These are phyloP conservation scores for Cnemophilus loriae DNA, from an alignment of 2,113 vertebrate species.

Conservation along the genomic window DNA sequence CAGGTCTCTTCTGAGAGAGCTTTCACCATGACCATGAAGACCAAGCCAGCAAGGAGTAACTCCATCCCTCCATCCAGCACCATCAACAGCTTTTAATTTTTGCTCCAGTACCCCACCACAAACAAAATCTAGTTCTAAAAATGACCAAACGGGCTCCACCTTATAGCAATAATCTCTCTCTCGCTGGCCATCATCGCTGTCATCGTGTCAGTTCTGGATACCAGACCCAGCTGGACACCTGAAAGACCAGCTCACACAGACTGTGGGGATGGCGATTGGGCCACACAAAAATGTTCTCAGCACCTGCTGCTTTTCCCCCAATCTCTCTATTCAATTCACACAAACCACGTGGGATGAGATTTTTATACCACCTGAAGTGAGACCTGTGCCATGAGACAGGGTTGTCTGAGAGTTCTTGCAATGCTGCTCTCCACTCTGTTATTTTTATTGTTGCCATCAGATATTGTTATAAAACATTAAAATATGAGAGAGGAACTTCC, in stretches of 20 bases:
- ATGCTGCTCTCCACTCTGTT: background rate
- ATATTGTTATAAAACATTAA: background rate
- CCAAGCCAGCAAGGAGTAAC: background rate
- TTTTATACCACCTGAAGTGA: background rate
- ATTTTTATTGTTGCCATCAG: background rate
- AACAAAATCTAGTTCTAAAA: background rate
- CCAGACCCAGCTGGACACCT: background rate
- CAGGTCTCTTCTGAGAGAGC: background rate
- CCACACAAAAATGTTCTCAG: accelerated
- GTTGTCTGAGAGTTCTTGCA: background rate
- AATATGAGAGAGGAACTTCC: background rate
- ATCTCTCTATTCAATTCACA: accelerated
- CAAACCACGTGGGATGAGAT: accelerated
- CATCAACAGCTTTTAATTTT: background rate
- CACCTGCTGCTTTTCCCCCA: background rate
- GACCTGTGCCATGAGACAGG: accelerated
- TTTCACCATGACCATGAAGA: background rate
- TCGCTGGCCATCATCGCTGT: no score
- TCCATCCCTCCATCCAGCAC: background rate
- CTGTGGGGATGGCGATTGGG: accelerated
- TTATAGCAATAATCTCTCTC: background rate
- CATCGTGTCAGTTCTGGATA: background rate
- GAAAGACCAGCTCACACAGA: background rate
- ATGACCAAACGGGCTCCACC: background rate
- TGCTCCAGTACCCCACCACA: background rate